Conservation (phyloP, 2,113 vertebrate genomes). For the Cariama cristata region DNA sequence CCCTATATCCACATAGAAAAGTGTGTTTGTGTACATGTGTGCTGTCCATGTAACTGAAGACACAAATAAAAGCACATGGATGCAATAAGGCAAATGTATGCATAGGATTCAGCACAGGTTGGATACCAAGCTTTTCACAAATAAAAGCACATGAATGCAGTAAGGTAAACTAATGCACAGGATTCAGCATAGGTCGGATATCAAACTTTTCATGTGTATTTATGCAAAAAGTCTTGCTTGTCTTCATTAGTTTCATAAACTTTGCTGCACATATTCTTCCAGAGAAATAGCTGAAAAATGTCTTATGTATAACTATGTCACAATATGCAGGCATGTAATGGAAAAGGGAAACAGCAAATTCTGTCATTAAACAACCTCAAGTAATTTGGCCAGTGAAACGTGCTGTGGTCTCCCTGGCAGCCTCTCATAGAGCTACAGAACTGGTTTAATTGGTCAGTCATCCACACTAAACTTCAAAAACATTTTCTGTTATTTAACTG, state of each 20-base stretch:
- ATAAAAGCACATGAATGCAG: neutral
- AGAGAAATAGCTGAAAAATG: neutral
- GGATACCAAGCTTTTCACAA: neutral
- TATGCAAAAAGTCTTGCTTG: neutral
- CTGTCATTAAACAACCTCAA: neutral
- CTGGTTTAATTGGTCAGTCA: neutral
- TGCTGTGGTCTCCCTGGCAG: neutral
- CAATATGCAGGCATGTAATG: neutral
- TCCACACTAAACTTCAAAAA: neutral
- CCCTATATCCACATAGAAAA: neutral
- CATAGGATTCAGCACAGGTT: neutral
- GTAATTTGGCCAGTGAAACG: neutral
- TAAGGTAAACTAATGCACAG: neutral
- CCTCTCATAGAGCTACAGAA: neutral
- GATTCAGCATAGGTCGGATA: neutral
- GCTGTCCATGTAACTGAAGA: neutral
- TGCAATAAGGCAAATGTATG: neutral
- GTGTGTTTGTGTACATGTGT: fast-evolving
- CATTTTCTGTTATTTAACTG: neutral
- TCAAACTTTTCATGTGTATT: neutral
- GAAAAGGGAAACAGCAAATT: neutral
- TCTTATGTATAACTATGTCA: neutral
- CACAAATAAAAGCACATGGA: neutral
- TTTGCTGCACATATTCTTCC: neutral
- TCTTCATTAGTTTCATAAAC: neutral